Evolutionary conservation across 2,113 vertebrate species (phyloP).

Genomic region (Nicator chloris): DNA sequence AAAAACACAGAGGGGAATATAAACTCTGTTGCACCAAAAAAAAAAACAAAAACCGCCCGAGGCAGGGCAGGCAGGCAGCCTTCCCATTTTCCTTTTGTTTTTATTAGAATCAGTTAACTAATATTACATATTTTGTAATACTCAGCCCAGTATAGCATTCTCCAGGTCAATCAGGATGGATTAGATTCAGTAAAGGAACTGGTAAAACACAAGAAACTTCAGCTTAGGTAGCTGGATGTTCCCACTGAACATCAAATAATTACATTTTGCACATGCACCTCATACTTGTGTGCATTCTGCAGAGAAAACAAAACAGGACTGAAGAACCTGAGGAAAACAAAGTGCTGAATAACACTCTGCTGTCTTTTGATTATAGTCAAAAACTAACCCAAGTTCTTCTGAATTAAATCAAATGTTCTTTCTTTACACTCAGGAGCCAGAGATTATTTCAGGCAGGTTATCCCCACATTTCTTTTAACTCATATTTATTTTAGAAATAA

Average conservation of each 20-base stretch:
- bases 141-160: background rate
- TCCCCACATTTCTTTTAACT: background rate
- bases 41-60: conserved; percentile 31
- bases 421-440: background rate
- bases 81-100: conserved; percentile 53
- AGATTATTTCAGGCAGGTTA: background rate
- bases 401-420: background rate
- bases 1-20: conserved; percentile 72
- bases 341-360: background rate
- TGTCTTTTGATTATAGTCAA: background rate
- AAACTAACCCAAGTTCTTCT: background rate
- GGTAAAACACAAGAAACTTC: background rate
- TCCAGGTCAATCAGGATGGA: background rate
- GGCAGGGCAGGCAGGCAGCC: background rate
- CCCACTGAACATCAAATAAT: conserved; percentile 23
- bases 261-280: background rate
- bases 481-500: background rate
- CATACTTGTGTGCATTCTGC: background rate
- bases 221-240: conserved; percentile 12
- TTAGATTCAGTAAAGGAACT: background rate
- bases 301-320: background rate
- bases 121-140: conserved; percentile 55
- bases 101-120: conserved; percentile 62
- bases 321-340: background rate
- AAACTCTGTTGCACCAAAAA: conserved; percentile 70